These are phyloP conservation scores for Minunthozetes semirufus DNA, from an alignment of 2,888 invertebrate genomes.

Conservation along the genomic window DNA sequence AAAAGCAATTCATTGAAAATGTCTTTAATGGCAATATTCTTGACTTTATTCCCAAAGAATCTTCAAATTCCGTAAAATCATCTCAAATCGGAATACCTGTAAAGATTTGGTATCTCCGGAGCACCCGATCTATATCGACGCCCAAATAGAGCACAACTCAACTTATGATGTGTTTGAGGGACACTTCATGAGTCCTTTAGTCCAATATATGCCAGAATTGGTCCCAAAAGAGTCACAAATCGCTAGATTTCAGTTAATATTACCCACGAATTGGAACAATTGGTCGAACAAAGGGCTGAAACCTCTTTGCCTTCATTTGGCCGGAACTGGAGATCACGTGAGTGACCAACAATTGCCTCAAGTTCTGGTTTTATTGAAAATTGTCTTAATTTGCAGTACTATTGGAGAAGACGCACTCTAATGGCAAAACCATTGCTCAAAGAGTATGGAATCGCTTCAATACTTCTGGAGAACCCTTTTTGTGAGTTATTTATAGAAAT, in stretches of 20 bases:
- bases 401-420: conserved; percentile 78
- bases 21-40: background rate
- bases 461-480: conserved; percentile 94
- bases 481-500: conserved; percentile 51
- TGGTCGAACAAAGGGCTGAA: conserved; percentile 64
- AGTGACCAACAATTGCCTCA: conserved; percentile 47
- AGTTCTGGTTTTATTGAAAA: background rate
- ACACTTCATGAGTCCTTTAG: conserved; percentile 76
- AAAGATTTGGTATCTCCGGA: conserved; percentile 69
- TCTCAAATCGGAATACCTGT: conserved; percentile 74
- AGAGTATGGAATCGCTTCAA: conserved; percentile 81
- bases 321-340: conserved; percentile 98
- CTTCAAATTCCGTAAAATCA: conserved; percentile 79
- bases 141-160: conserved; percentile 67
- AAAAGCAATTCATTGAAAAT: no score
- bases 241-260: conserved; percentile 60
- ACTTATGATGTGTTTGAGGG: conserved; percentile 75
- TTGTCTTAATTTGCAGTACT: conserved; percentile 59
- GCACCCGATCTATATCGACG: conserved; percentile 78
- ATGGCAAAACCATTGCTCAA: conserved; percentile 85
- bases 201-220: conserved; percentile 71
- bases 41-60: conserved; percentile 59
- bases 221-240: conserved; percentile 73
- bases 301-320: conserved; percentile 86
- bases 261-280: conserved; percentile 71